phyloP scores from a whole-genome alignment of 2,888 invertebrate genomes.

The Caradrina kadenii region DNA sequence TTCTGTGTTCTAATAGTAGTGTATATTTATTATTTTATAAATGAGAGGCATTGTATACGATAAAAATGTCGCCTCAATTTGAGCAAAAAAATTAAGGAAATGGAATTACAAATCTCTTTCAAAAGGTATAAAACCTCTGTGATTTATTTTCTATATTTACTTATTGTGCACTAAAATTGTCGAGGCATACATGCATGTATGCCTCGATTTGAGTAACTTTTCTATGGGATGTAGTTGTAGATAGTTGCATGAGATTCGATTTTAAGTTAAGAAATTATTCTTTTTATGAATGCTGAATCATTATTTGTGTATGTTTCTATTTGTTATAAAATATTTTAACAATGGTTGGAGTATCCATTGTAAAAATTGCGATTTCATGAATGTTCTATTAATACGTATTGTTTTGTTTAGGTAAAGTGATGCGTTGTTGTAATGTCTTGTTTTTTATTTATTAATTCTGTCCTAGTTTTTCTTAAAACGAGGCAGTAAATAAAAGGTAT shows the following conservation, averaged over 20 bases:
- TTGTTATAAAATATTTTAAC: not conserved
- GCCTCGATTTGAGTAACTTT: conserved; percentile 38
- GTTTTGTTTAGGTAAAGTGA: conserved; percentile 44
- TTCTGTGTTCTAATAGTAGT: not conserved
- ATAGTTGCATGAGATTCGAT: conserved; percentile 43
- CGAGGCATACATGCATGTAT: conserved; percentile 14
- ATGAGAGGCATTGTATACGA: not conserved
- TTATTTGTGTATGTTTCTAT: conserved; percentile 23
- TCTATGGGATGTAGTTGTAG: conserved; percentile 18
- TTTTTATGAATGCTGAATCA: conserved; percentile 25
- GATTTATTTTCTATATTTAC: not conserved
- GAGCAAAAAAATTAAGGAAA: not conserved
- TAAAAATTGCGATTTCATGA: conserved; percentile 19
- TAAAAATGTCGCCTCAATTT: not conserved
- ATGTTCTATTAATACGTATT: conserved; percentile 33
- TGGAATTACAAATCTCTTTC: not conserved
- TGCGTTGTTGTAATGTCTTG: conserved; percentile 4
- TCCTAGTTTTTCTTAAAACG: not conserved
- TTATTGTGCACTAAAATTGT: conserved; percentile 1
- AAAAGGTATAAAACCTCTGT: not conserved
- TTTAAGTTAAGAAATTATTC: conserved; percentile 4
- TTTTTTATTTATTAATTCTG: not conserved
- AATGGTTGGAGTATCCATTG: conserved; percentile 27
- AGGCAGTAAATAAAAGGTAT: not conserved
- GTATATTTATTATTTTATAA: conserved; percentile 1